Evolutionary conservation across 2,797 vertebrate species (phyloP).

Genomic region (Syndactyla subalaris): DNA sequence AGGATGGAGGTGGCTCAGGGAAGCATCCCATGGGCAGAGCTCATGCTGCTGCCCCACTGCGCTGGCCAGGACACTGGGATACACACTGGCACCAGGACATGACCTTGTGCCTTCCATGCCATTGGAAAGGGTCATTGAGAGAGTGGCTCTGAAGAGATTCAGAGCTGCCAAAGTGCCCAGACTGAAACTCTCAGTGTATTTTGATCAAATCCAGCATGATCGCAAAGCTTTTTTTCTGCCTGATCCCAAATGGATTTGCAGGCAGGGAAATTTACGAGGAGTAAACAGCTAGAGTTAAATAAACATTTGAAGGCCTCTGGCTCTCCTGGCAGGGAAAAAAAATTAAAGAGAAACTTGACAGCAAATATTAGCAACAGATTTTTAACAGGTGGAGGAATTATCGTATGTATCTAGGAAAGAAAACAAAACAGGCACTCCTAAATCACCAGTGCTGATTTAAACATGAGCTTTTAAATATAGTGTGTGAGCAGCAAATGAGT

Average conservation of each 20-base stretch:
- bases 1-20: not conserved
- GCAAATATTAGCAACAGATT: slow-evolving; percentile 35
- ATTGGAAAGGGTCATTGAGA: not conserved
- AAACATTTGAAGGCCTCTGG: slow-evolving; percentile 5
- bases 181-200: not conserved
- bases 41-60: not conserved
- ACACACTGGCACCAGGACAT: not conserved
- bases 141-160: not conserved
- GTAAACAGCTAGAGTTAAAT: slow-evolving; percentile 17
- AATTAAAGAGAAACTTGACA: not conserved
- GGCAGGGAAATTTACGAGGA: not conserved
- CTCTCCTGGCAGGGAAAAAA: not conserved
- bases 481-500: slow-evolving; percentile 44
- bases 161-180: not conserved
- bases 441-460: slow-evolving; percentile 1
- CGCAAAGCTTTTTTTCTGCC: not conserved
- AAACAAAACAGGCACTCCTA: slow-evolving; percentile 40
- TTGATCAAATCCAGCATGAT: not conserved
- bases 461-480: slow-evolving; percentile 42
- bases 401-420: not conserved
- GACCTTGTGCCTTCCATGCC: fast-evolving
- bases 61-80: not conserved
- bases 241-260: not conserved
- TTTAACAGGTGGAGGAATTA: slow-evolving; percentile 56
- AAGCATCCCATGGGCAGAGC: not conserved